Evolutionary conservation across 2,797 vertebrate genomes (phyloP), one percentile per base, ranked within the genome.

Genomic region (Enteromius paludinosus): DNA sequence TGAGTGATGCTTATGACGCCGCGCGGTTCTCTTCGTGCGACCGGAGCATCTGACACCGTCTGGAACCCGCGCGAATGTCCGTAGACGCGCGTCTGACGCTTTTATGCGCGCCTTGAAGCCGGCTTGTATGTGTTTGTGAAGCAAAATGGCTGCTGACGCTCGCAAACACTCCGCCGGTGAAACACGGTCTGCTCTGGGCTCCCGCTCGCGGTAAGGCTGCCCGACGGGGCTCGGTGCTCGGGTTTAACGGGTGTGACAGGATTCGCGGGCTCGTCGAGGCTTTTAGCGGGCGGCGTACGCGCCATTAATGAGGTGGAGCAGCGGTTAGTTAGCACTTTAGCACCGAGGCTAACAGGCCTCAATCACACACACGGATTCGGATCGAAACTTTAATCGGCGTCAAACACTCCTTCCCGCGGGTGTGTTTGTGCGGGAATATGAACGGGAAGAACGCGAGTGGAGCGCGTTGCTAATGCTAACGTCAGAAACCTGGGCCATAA

Each of bases 1-100:
- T 95, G 91, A 95, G 95, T 94, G 68, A 69, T 8, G 11, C 25
- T 62, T 8, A 14, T 12, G 1, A 15, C 28, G 56, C 12, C 23
- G 11, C 23, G 38, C 7, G 8, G 18, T 49, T 30, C 15, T 71
- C 56, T 62, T 14, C 5, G 38, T 20, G 92, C 4, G 23, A 76
- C 14, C n/a, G n/a, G 52, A n/a, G 54, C 54, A 10, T n/a, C 54
- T 15, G 76, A 52, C 28, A 78, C 61, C 4, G 18, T 15, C 28
- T 8, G 47, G 66, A 4, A 5, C 14, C 61, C n/a, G n/a, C 1
- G 25, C 38, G 35, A 18, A 23, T 41, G 49, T 20, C 17, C 5
- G 56, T 3, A 4, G 52, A 61, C 3, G 33, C 62, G 71, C 49
- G 3, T 20, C 77, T 43, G 83, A 65, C 78, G 15, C 33, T 7